phyloP scores from a whole-genome alignment of 2,113 vertebrate species.

The Misgurnus anguillicaudatus region DNA sequence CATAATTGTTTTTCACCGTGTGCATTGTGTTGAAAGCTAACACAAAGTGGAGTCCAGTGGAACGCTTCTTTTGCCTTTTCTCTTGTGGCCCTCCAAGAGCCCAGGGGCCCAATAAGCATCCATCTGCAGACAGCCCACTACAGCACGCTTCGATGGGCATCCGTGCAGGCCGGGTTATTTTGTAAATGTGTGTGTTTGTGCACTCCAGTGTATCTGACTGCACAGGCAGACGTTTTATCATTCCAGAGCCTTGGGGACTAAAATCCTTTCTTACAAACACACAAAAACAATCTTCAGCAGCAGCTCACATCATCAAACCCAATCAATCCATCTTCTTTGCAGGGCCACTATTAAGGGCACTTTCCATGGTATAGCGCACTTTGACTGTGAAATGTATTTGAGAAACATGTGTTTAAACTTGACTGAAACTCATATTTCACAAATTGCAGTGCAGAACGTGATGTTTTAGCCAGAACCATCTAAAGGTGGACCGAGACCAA shows the following conservation, averaged over 20 bases:
- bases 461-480: no score
- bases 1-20: conserved; percentile 17
- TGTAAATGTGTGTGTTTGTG: conserved; percentile 54
- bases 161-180: conserved; percentile 44
- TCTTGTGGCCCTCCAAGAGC: conserved; percentile 57
- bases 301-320: conserved; percentile 25
- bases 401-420: no score
- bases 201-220: conserved; percentile 53
- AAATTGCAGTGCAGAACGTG: no score
- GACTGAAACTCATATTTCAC: no score
- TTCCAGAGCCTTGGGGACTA: conserved; percentile 66
- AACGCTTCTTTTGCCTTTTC: conserved; percentile 54
- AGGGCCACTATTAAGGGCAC: conserved; percentile 27
- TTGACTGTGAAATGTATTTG: no score
- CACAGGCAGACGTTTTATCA: conserved; percentile 68
- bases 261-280: conserved; percentile 50
- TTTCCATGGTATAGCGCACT: background rate
- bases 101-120: conserved; percentile 80
- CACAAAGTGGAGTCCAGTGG: conserved; percentile 22
- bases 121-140: conserved; percentile 75
- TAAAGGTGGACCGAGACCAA: no score
- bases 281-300: conserved; percentile 44
- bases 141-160: conserved; percentile 69
- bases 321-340: conserved; percentile 5
- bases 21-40: conserved; percentile 14